Evolutionary conservation across 2,888 invertebrate genomes (phyloP), one percentile per base, ranked within the genome.

Genomic region (Meloe dianella): DNA sequence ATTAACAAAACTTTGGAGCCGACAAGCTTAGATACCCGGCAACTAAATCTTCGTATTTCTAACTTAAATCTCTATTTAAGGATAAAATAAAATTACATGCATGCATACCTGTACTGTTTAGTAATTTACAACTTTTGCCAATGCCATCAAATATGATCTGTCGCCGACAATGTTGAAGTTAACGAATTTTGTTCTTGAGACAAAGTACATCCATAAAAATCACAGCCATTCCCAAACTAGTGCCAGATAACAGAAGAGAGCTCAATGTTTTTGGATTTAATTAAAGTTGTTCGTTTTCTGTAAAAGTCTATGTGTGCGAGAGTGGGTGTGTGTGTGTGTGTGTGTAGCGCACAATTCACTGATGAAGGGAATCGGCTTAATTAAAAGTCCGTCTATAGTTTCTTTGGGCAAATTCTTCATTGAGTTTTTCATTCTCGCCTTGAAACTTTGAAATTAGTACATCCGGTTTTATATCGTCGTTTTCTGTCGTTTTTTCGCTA

Each of bases 1-100:
- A 59, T 59, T 59, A 59, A 35, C 35, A 35, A 59, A 59, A 59
- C 59, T 59, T 59, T 17, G 35, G 2, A 22, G 38, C 35, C 35
- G 38, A 14, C 14, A 59, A 30, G 59, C 59, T 59, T 59, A 59
- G 24, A 54, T 24, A 54, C 54, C 54, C 12, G 14, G 9, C 24
- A 24, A 54, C 24, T 20, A 54, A 54, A 54, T 54, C 54, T 54
- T 5, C 24, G 54, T 24, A 22, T 22, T 54, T 24, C 12, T 20
- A 54, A 54, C 54, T 54, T 14, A 10, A 24, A 12, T 12, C 2
- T 54, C 54, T 22, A 54, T 24, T 24, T 24, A 54, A 54, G 24
- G 24, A 24, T 24, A 12, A 24, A 54, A 54, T 24, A 54, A 24
- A 54, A 54, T 54, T 54, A 54, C 12, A n/a, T n/a, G 54, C 24